These are phyloP conservation scores for Bombylius discolor DNA, from an alignment of 2,888 invertebrate genomes.

Conservation along the genomic window DNA sequence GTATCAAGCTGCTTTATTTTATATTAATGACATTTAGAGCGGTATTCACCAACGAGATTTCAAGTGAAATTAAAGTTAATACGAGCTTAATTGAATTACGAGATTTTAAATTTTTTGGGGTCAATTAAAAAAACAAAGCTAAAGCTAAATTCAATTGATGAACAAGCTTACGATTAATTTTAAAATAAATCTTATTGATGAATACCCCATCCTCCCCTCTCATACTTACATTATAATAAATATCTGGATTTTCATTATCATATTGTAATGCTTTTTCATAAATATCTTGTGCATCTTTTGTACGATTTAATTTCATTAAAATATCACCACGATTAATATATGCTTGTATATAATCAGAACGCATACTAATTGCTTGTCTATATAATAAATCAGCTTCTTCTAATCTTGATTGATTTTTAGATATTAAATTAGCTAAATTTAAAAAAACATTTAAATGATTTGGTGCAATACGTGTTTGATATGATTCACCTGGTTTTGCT, in stretches of 20 bases:
- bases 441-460: constrained; percentile 93
- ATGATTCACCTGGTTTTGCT: constrained; percentile 85
- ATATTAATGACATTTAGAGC: too few relatives aligned
- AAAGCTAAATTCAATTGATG: too few relatives aligned
- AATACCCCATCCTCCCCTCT: too few relatives aligned
- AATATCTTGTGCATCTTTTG: constrained; percentile 86
- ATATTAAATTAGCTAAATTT: constrained; percentile 87
- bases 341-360: constrained; percentile 74
- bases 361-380: constrained; percentile 92
- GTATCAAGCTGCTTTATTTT: too few relatives aligned
- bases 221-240: constrained; percentile 79
- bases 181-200: too few relatives aligned
- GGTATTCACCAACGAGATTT: too few relatives aligned
- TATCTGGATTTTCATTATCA: constrained; percentile 87
- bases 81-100: too few relatives aligned
- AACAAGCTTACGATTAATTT: too few relatives aligned
- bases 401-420: constrained; percentile 78
- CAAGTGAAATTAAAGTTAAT: too few relatives aligned
- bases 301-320: constrained; percentile 84
- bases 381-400: constrained; percentile 92
- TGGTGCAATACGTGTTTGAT: constrained; percentile 90
- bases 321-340: constrained; percentile 96
- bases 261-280: constrained; percentile 86
- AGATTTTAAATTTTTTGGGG: too few relatives aligned
- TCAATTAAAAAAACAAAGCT: too few relatives aligned